Percentiles rank a stretch among this genome's conserved stretches.
Conservation (phyloP, 2,797 vertebrate genomes). For the Falco cherrug region DNA sequence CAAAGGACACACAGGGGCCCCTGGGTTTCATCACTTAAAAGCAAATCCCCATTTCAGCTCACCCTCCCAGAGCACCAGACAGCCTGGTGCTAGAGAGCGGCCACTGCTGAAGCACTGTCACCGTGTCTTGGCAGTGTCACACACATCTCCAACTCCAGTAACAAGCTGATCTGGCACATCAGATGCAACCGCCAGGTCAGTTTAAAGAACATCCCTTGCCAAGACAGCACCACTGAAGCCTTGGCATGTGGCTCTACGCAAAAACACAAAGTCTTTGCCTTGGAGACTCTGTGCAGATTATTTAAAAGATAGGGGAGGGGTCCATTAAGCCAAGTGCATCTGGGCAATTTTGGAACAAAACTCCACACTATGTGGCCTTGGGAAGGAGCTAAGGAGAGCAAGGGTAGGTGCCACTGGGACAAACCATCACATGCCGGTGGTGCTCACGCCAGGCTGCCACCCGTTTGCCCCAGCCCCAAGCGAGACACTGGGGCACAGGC, state of each 20-base stretch:
- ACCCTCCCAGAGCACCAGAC: not conserved
- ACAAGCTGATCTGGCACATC: not conserved
- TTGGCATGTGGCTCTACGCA: accelerated
- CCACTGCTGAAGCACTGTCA: not conserved
- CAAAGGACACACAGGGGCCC: accelerated
- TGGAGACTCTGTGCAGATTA: not conserved
- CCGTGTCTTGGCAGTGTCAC: not conserved
- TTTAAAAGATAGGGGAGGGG: not conserved
- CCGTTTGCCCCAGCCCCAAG: accelerated
- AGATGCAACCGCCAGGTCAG: not conserved
- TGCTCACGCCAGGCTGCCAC: accelerated
- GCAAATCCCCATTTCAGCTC: not conserved
- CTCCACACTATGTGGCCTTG: accelerated
- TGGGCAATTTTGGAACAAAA: not conserved
- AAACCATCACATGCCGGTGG: accelerated
- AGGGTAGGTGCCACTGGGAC: not conserved
- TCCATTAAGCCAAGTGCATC: not conserved
- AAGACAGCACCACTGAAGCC: not conserved
- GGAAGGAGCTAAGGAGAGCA: not conserved
- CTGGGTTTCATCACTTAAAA: not conserved
- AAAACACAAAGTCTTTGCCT: not conserved
- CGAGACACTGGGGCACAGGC: accelerated
- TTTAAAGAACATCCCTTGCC: not conserved
- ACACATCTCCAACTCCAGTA: accelerated
- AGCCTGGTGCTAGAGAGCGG: not conserved